Evolutionary conservation across 2,888 invertebrate species (phyloP), one percentile per base, ranked within the genome.

Genomic region (Plusia festucae): DNA sequence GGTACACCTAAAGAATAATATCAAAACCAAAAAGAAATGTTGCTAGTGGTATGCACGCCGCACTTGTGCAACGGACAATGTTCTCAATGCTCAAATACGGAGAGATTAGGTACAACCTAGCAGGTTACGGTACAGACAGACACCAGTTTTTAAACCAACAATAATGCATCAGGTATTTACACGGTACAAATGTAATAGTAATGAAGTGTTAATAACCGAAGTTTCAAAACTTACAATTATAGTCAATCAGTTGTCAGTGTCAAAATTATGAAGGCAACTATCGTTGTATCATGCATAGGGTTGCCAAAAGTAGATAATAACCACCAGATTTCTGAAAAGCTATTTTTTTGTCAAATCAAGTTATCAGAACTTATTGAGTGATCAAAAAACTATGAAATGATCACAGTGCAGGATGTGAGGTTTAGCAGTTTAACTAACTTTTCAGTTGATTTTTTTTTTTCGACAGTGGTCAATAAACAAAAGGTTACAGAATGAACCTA

Each of bases 1-100:
- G 65, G 97, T 98, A 68, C 96, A 97, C 93, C 91, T 97, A 88
- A 96, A 96, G 83, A 97, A 96, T 93, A 94, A 93, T 86, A 96
- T 96, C 88, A 96, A 96, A 88, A 95, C 95, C 82, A 96, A 96
- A 88, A 96, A 95, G 90, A 96, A 95, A 89, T 95, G 95, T 90
- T 96, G 96, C 93, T 96, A 96, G 92, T 93, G 91, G 82, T 86
- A 71, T 70, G 76, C 70, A 55, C 77, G 68, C 73, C 71, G 78
- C 89, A 85, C 84, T 79, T 79, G 87, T 88, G 91, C 90, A 88
- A 87, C 85, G 91, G 93, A 93, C 91, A 86, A 88, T 91, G 88
- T 92, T 91, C 83, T 86, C 85, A 84, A 93, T 92, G 94, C 94
- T 95, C 94, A 94, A 93, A 92, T 86, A 85, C 86, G 85, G 85